Conservation (phyloP, 1,140 invertebrate genomes). For the Eciton burchellii region DNA sequence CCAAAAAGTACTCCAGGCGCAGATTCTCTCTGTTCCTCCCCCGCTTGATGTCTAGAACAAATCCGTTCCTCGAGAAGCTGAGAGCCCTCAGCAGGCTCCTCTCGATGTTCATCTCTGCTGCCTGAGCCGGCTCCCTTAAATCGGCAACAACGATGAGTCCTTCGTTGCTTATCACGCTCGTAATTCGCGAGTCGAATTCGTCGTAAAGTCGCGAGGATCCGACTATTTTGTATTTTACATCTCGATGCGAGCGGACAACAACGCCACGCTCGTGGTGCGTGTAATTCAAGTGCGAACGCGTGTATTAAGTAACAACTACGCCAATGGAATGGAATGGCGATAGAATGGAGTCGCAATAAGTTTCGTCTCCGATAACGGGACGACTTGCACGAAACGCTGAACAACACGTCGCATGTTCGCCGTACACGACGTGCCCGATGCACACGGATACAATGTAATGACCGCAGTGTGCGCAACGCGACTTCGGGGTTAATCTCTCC, state of each 20-base stretch:
- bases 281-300: too few relatives aligned
- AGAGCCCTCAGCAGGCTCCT: too few relatives aligned
- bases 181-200: too few relatives aligned
- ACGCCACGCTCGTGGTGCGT: background rate
- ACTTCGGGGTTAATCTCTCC: slow-evolving; percentile 58
- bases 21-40: too few relatives aligned
- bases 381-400: slow-evolving; percentile 54
- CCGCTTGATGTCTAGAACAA: too few relatives aligned
- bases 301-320: slow-evolving; percentile 33
- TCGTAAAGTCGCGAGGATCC: too few relatives aligned
- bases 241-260: background rate
- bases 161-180: too few relatives aligned
- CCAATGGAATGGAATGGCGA: slow-evolving; percentile 44
- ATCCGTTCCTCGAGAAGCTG: too few relatives aligned
- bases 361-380: slow-evolving; percentile 46
- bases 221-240: background rate
- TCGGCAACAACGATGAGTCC: too few relatives aligned
- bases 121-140: too few relatives aligned
- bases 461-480: slow-evolving; percentile 31
- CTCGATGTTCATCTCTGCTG: too few relatives aligned
- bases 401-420: slow-evolving; percentile 58
- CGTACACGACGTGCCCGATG: slow-evolving; percentile 15
- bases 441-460: slow-evolving; percentile 27
- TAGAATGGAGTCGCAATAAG: slow-evolving; percentile 30
- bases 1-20: too few relatives aligned